Percentiles rank a stretch among this genome's conserved stretches.
Evolutionary conservation across 92 coral and sea anemone species (phyloP).

Genomic region (Bergia sp.): DNA sequence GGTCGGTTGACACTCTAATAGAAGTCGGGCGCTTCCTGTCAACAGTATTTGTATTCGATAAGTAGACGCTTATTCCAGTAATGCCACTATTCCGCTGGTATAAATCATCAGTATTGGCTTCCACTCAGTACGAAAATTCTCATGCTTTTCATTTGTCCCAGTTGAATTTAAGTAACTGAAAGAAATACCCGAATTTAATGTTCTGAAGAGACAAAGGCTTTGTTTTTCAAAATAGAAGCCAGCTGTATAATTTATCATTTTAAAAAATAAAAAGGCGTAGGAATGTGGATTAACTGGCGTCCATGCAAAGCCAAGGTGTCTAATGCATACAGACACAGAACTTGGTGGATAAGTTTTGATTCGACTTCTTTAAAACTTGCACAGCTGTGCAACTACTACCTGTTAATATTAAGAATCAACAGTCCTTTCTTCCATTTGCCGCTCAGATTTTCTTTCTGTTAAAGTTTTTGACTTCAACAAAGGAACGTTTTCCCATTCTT

Average conservation of each 20-base stretch:
- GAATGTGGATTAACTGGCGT: no score
- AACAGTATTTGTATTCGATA: constrained; percentile 18
- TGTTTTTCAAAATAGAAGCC: neutral
- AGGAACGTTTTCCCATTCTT: neutral
- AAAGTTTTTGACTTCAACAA: neutral
- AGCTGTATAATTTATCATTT: neutral
- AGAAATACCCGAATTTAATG: neutral
- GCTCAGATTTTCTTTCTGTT: neutral
- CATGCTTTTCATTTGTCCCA: neutral
- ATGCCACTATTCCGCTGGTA: neutral
- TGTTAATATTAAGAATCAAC: no score
- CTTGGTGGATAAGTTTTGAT: no score
- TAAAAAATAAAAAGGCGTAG: no score
- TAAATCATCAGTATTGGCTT: neutral
- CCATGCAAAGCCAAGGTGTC: no score
- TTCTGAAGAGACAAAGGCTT: neutral
- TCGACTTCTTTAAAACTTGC: neutral
- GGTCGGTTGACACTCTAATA: neutral
- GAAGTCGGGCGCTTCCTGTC: neutral
- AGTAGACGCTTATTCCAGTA: constrained; percentile 18
- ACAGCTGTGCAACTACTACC: no score
- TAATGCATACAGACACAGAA: no score
- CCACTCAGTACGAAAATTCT: neutral
- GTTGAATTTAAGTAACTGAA: neutral
- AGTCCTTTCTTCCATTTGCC: neutral